Evolutionary conservation across 2,113 vertebrate genomes (phyloP).

Genomic region (Hydropotes inermis): DNA sequence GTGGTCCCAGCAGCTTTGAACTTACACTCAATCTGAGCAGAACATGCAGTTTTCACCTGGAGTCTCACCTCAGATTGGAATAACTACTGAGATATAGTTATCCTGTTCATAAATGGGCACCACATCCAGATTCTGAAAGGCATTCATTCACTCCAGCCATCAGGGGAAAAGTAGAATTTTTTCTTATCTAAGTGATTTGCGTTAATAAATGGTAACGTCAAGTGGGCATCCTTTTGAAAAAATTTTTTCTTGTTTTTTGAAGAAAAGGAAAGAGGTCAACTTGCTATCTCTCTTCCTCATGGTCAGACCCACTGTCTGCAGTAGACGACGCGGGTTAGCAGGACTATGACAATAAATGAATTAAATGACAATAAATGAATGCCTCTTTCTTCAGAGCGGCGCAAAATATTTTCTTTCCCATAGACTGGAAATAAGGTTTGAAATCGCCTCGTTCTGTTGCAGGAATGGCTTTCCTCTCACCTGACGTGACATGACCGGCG

Average conservation of each 20-base stretch:
- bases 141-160: background rate
- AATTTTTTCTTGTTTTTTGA: background rate
- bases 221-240: background rate
- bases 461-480: background rate
- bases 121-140: background rate
- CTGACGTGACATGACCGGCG: background rate
- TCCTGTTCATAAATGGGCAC: background rate
- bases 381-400: background rate
- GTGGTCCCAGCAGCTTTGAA: background rate
- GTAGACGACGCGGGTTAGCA: fast-evolving
- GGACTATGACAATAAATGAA: background rate
- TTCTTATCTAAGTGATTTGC: background rate
- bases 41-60: background rate
- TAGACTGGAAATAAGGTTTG: background rate
- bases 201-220: background rate
- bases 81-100: background rate
- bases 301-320: background rate
- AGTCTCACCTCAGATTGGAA: background rate
- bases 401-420: background rate
- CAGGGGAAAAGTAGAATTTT: background rate
- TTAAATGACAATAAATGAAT: background rate
- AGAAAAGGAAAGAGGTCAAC: background rate
- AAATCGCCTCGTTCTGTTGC: background rate
- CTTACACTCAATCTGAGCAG: background rate
- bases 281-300: background rate